Evolutionary conservation across 2,113 vertebrate species (phyloP), one percentile per base, ranked within the genome.

Genomic region (Ardeotis arabs): DNA sequence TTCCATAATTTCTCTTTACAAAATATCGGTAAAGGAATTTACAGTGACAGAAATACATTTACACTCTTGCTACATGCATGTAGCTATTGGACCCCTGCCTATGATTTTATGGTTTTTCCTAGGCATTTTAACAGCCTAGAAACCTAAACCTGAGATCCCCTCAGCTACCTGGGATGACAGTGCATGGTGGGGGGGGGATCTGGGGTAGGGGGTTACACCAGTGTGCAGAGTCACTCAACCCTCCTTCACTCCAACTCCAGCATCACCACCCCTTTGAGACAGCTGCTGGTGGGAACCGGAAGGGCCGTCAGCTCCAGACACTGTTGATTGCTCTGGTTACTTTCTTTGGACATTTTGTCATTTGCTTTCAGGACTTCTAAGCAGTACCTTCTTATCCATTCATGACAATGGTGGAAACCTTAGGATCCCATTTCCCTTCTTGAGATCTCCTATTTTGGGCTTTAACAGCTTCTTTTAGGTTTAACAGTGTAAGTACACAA

Each of bases 291-390:
- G 29, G 41, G 37, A 84, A 60, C 14, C 20, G 55, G 22, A 63
- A 70, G 11, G 62, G 10, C 16, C 21, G 31, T 25, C 53, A 80
- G 44, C 47, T 74, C 53, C 47, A 72, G 31, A 75, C 31, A 24
- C n/a, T 0, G 0, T 0, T 70, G 15, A 58, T 15, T 31, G 18
- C 11, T 62, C 35, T 28, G 13, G 23, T 49, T 76, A 52, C 33
- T 69, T 83, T 64, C 25, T 75, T 49, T 31, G 63, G 49, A 73
- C n/a, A 23, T 29, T 84, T 23, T 86, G 33, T 33, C 33, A 52
- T 68, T 49, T 84, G 37, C 18, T 87, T 78, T 67, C 31, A 35
- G 0, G 6, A 82, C 14, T 45, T 59, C 50, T 27, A 79, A 87
- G 37, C 44, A 66, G 10, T 47, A 60, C 28, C 23, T 89, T 89